Evolutionary conservation across 2,797 vertebrate species (phyloP).

Genomic region (Sebastes ruberrimus): DNA sequence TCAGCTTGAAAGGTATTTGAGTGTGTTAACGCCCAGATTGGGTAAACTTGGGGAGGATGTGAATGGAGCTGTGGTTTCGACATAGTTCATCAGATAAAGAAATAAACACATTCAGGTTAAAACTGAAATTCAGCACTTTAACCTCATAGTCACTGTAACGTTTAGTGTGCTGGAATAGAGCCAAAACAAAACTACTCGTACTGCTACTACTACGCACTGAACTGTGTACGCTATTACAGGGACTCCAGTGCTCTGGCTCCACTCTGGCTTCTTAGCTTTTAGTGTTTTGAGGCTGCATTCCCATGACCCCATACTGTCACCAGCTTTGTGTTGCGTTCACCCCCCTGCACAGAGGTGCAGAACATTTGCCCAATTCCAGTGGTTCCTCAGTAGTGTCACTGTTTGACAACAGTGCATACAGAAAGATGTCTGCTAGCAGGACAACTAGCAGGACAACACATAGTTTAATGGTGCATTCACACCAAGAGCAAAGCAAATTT

Average conservation of each 20-base stretch:
- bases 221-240: neutral
- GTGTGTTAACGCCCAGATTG: neutral
- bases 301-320: neutral
- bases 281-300: slow-evolving; percentile 5
- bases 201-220: neutral
- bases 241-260: neutral
- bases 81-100: neutral
- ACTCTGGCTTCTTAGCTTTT: neutral
- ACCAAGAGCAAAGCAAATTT: too few relatives aligned
- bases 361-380: slow-evolving; percentile 31
- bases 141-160: neutral
- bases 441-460: neutral
- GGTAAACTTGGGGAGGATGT: too few relatives aligned
- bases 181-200: neutral
- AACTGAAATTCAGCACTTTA: neutral
- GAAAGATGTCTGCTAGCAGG: neutral
- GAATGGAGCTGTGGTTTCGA: neutral
- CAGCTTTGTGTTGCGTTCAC: slow-evolving; percentile 18
- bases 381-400: neutral
- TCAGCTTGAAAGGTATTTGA: neutral
- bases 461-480: neutral
- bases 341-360: neutral
- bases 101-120: neutral
- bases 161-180: neutral
- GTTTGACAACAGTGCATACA: neutral